Conservation (phyloP, 2,888 invertebrate genomes). For the Coronaproctus castanopsis region DNA sequence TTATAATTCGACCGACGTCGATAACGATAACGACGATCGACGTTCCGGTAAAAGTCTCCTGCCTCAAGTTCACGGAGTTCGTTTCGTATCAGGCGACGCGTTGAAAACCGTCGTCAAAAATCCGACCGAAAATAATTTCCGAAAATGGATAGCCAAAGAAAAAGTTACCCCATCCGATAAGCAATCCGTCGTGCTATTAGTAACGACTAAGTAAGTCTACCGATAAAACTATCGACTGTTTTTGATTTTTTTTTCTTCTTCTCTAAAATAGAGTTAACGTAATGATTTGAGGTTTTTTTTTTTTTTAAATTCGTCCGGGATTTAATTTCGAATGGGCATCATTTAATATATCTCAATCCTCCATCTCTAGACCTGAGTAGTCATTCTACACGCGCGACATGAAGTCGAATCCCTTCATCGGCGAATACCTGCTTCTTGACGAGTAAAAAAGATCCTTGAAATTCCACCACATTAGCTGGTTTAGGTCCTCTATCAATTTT, state of each 20-base stretch:
- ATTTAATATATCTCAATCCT: no score
- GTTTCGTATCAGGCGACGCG: constrained; percentile 51
- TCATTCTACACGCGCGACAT: no score
- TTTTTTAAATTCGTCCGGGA: neutral
- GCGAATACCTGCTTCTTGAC: no score
- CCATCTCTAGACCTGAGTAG: no score
- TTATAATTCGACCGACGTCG: constrained; percentile 20
- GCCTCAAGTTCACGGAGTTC: constrained; percentile 43
- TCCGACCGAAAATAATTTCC: constrained; percentile 55
- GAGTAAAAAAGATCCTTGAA: no score
- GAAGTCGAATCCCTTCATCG: no score
- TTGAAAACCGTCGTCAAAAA: constrained; percentile 53
- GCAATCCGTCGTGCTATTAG: constrained; percentile 62
- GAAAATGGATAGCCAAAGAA: constrained; percentile 58
- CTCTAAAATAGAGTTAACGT: neutral
- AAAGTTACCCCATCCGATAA: constrained; percentile 49
- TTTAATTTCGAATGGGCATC: no score
- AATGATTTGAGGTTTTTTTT: neutral
- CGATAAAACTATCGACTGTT: neutral
- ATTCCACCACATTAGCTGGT: no score
- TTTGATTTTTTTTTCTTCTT: constrained; percentile 8
- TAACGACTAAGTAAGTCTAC: constrained; percentile 51
- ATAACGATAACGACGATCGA: no score
- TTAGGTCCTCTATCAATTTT: no score
- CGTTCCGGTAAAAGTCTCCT: constrained; percentile 33